Evolutionary conservation across 1,140 invertebrate genomes (phyloP).

Genomic region (Cotesia vestalis): DNA sequence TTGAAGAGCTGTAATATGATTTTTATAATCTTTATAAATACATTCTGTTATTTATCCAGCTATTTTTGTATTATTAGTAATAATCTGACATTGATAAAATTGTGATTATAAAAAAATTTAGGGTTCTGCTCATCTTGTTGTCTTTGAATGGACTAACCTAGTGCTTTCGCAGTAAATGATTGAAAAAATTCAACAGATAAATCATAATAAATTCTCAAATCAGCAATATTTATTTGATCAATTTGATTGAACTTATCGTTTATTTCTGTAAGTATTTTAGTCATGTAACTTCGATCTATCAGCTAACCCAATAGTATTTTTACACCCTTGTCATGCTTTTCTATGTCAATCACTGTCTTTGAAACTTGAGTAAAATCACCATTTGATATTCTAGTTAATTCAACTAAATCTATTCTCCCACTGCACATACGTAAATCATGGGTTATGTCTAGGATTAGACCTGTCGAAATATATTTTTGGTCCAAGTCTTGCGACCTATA

Average conservation of each 20-base stretch:
- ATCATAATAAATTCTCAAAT: conserved; percentile 89
- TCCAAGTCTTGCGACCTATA: too few species aligned
- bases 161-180: conserved; percentile 75
- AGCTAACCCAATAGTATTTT: conserved; percentile 87
- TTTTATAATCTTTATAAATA: not conserved
- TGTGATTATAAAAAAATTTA: conserved; percentile 88
- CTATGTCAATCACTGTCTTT: conserved; percentile 69
- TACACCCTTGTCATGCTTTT: conserved; percentile 67
- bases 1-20: not conserved
- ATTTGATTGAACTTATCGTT: conserved; percentile 88
- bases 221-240: conserved; percentile 85
- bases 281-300: conserved; percentile 83
- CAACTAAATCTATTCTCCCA: conserved; percentile 87
- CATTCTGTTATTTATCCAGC: conserved; percentile 6
- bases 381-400: conserved; percentile 86
- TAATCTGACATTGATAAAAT: conserved; percentile 72
- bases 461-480: too few species aligned
- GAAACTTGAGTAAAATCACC: conserved; percentile 87
- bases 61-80: not conserved
- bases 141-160: conserved; percentile 84
- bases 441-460: too few species aligned
- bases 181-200: conserved; percentile 90
- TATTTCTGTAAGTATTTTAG: conserved; percentile 88
- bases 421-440: conserved; percentile 88
- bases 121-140: conserved; percentile 84